Conservation (phyloP, 2,113 vertebrate species). For the Leptosomus discolor region DNA sequence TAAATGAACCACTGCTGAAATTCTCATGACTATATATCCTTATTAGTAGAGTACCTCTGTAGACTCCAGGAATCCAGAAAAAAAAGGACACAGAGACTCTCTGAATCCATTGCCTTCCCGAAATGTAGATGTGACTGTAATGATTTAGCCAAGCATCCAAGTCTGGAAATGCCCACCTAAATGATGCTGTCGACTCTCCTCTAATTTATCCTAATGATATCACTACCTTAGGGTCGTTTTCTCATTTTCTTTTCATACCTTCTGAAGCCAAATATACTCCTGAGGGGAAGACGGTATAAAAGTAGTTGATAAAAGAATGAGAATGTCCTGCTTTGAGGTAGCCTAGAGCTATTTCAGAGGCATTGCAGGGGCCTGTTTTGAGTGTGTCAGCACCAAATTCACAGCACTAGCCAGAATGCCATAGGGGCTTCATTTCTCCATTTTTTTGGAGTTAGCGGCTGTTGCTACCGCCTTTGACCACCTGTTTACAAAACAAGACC, state of each 20-base stretch:
- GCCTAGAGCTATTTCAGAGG: not conserved
- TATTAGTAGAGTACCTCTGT: not conserved
- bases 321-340: not conserved
- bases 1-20: not conserved
- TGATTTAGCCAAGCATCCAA: not conserved
- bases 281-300: not conserved
- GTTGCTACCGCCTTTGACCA: not conserved
- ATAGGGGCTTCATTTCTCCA: not conserved
- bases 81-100: not conserved
- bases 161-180: not conserved
- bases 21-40: not conserved
- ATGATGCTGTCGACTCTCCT: not conserved
- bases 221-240: not conserved
- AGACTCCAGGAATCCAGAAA: not conserved
- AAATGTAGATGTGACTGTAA: not conserved
- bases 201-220: not conserved
- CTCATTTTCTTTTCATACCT: not conserved
- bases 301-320: not conserved
- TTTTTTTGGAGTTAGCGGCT: not conserved
- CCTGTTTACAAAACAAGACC: not conserved
- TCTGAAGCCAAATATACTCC: not conserved
- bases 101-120: not conserved
- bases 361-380: not conserved
- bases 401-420: not conserved
- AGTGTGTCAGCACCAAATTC: not conserved